phyloP scores from a whole-genome alignment of 1,140 invertebrate species.

The Pemphigus obesinymphae region DNA sequence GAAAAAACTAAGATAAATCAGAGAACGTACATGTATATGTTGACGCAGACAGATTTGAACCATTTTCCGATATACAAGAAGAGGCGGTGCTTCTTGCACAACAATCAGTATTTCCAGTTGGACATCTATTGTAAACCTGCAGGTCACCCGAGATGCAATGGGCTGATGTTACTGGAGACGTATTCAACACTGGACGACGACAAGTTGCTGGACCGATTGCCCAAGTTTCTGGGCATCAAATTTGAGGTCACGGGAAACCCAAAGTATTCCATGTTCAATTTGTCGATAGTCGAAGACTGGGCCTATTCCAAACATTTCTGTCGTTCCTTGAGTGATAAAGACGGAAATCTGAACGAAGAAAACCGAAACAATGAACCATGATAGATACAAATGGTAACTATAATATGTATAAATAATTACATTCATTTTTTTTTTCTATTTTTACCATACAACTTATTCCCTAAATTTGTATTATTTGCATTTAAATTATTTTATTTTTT shows the following conservation, averaged over 20 bases:
- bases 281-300: slow-evolving; percentile 88
- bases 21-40: slow-evolving; percentile 88
- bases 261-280: slow-evolving; percentile 93
- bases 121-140: slow-evolving; percentile 95
- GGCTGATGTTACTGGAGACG: slow-evolving; percentile 88
- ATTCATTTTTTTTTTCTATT: too few relatives aligned
- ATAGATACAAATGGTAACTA: too few relatives aligned
- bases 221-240: slow-evolving; percentile 80
- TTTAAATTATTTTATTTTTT: too few relatives aligned
- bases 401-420: too few relatives aligned
- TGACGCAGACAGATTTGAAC: slow-evolving; percentile 86
- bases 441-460: too few relatives aligned
- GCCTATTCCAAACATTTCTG: slow-evolving; percentile 79
- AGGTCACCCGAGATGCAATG: slow-evolving; percentile 85
- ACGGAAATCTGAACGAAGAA: too few relatives aligned
- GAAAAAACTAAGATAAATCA: slow-evolving; percentile 90
- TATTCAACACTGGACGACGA: slow-evolving; percentile 82
- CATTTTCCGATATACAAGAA: slow-evolving; percentile 94
- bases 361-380: too few relatives aligned
- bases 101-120: slow-evolving; percentile 97
- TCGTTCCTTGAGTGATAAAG: slow-evolving; percentile 47
- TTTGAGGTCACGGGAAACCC: slow-evolving; percentile 90
- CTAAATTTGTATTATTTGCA: too few relatives aligned
- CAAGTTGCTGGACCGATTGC: slow-evolving; percentile 67
- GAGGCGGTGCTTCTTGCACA: slow-evolving; percentile 91